Evolutionary conservation across 2,888 invertebrate genomes (phyloP).

Genomic region (Nomada goodeniana): DNA sequence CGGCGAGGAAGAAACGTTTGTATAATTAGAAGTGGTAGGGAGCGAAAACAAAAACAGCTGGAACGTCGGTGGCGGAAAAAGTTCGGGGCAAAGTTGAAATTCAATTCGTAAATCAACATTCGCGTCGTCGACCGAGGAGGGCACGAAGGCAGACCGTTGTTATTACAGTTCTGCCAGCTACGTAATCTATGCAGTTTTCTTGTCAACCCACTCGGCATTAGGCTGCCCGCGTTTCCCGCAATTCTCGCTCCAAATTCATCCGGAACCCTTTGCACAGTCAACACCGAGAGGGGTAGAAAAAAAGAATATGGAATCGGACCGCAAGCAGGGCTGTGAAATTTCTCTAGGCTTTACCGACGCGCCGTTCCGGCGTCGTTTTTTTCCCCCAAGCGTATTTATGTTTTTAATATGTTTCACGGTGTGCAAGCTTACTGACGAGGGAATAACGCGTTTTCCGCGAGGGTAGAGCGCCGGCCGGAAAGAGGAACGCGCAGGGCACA

Average conservation of each 20-base stretch:
- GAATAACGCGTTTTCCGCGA: not conserved
- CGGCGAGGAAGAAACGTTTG: slow-evolving; percentile 44
- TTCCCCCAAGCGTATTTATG: slow-evolving; percentile 20
- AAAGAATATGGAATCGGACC: not conserved
- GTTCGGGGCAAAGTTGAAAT: slow-evolving; percentile 41
- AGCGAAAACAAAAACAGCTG: slow-evolving; percentile 53
- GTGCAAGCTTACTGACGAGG: slow-evolving; percentile 8
- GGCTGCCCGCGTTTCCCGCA: slow-evolving; percentile 7
- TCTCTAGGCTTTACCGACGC: not conserved
- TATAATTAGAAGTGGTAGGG: slow-evolving; percentile 58
- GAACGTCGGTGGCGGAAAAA: slow-evolving; percentile 41
- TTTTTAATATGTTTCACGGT: slow-evolving; percentile 30
- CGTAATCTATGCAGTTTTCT: slow-evolving; percentile 24
- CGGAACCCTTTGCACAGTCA: not conserved
- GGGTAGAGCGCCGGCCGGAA: not conserved
- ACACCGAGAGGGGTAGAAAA: not conserved
- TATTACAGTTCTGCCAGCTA: slow-evolving; percentile 7
- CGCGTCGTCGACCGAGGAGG: slow-evolving; percentile 37
- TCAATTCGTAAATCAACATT: slow-evolving; percentile 68
- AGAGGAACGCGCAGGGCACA: not conserved
- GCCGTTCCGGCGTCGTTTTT: not conserved
- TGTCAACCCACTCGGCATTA: not conserved
- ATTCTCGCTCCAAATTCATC: slow-evolving; percentile 34
- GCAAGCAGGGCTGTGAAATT: not conserved
- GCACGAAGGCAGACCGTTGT: slow-evolving; percentile 35